Evolutionary conservation across 1,140 invertebrate species (phyloP).

Genomic region (Tetragnatha versicolor): DNA sequence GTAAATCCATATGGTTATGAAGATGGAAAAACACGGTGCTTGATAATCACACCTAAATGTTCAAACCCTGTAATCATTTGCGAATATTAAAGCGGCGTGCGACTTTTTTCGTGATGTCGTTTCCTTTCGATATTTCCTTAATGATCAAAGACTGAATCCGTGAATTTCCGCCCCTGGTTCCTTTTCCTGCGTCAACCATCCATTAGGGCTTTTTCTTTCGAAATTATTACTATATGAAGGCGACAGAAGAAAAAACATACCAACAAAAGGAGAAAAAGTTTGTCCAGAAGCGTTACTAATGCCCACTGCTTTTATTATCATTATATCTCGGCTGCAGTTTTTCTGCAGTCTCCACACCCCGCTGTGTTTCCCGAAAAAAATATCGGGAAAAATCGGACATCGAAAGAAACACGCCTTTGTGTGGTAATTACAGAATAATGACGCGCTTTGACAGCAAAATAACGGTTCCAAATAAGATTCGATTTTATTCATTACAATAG

Average conservation of each 20-base stretch:
- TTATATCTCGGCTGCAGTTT: constrained; percentile 2
- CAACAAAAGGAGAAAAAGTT: neutral
- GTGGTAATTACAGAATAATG: constrained; percentile 50
- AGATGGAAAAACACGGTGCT: constrained; percentile 11
- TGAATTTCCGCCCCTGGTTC: constrained; percentile 18
- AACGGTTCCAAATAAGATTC: constrained; percentile 16
- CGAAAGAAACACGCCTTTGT: constrained; percentile 8
- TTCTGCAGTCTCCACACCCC: neutral
- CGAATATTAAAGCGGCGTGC: constrained; percentile 46
- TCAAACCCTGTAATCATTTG: constrained; percentile 38
- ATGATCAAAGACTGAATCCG: constrained; percentile 28
- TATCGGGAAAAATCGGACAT: neutral
- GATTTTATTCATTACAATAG: constrained; percentile 32
- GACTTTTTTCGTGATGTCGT: neutral
- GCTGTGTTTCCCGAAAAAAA: too few species aligned
- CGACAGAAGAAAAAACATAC: neutral
- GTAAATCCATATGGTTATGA: too few species aligned
- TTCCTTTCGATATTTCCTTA: constrained; percentile 45
- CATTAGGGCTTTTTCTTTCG: constrained; percentile 30
- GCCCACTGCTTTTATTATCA: constrained; percentile 13
- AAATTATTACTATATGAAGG: constrained; percentile 39
- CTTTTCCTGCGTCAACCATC: constrained; percentile 13
- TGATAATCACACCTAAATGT: constrained; percentile 22
- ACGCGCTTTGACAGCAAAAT: neutral
- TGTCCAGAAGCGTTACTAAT: constrained; percentile 16